Conservation (phyloP, 2,797 vertebrate species). For the Manis crassicaudata region DNA sequence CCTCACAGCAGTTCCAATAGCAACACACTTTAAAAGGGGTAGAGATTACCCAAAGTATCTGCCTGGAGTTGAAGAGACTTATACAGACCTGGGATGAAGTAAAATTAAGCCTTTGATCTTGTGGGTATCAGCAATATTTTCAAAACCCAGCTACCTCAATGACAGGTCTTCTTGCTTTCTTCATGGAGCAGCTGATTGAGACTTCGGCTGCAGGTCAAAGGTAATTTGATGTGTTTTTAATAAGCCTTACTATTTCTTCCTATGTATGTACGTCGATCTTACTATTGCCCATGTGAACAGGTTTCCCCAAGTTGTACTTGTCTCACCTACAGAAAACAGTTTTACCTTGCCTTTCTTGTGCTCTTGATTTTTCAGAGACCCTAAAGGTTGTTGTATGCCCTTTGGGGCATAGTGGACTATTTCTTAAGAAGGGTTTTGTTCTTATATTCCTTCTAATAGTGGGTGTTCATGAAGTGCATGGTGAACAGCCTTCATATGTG, state of each 20-base stretch:
- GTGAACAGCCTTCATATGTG: neutral
- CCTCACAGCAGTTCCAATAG: neutral
- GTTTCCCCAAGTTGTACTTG: neutral
- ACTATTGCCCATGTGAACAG: neutral
- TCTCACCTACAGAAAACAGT: neutral
- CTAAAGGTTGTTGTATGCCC: neutral
- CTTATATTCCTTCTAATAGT: neutral
- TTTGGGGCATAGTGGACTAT: neutral
- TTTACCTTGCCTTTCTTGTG: neutral
- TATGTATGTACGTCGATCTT: neutral
- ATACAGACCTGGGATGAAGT: neutral
- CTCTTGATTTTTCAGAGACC: neutral
- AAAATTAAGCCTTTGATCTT: neutral
- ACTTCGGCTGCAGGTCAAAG: neutral
- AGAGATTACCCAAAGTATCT: neutral
- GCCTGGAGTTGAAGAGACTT: neutral
- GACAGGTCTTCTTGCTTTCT: neutral
- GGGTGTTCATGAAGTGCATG: neutral
- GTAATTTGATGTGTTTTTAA: neutral
- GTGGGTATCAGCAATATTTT: neutral
- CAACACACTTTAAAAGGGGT: neutral
- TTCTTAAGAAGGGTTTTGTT: neutral
- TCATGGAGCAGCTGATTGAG: neutral
- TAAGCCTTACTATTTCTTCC: neutral
- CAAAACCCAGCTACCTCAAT: neutral